Conservation (phyloP, 2,113 vertebrate species). For the Empidonax alnorum region DNA sequence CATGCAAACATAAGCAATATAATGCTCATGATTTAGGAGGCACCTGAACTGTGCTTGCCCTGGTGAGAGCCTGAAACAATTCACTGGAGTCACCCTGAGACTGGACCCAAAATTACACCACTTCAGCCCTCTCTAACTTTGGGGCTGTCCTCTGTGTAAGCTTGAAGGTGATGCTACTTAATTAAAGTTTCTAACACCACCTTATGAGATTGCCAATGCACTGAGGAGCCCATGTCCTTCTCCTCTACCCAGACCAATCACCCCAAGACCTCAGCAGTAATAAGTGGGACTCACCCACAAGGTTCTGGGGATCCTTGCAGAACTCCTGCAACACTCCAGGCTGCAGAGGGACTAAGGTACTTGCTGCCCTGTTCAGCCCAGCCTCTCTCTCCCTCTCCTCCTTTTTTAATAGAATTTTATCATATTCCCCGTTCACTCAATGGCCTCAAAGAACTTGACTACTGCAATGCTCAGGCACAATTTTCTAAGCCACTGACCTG, state of each 20-base stretch:
- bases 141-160: background rate
- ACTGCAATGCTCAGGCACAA: background rate
- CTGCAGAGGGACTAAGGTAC: background rate
- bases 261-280: background rate
- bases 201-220: background rate
- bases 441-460: background rate
- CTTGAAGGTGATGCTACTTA: background rate
- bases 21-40: background rate
- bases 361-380: background rate
- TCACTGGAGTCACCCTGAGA: background rate
- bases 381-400: background rate
- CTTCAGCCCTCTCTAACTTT: background rate
- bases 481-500: conserved; percentile 49
- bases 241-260: background rate
- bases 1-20: background rate
- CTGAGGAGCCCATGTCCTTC: background rate
- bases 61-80: background rate
- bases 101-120: background rate
- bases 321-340: background rate
- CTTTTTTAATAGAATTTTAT: background rate
- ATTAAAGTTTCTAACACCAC: background rate
- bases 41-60: background rate
- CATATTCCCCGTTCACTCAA: background rate
- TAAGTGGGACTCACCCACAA: background rate
- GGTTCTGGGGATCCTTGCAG: background rate